phyloP scores from a whole-genome alignment of 2,797 vertebrate species.

The Euphonia xanthogaster region DNA sequence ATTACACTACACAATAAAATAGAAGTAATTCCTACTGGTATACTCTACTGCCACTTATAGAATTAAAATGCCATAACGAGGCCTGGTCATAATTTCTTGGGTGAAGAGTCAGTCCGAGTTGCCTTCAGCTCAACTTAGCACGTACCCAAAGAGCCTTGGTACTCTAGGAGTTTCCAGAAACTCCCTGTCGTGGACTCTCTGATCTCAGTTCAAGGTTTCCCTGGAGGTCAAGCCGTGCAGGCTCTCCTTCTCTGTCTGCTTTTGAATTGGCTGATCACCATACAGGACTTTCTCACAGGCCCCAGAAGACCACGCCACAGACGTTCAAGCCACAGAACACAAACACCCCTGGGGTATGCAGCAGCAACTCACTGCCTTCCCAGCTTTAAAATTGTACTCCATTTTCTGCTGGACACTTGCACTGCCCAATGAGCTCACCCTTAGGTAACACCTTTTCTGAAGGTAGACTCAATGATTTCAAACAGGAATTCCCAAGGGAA shows the following conservation, averaged over 20 bases:
- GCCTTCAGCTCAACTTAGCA: not conserved
- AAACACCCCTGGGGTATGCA: not conserved
- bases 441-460: not conserved
- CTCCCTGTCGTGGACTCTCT: not conserved
- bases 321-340: not conserved
- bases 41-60: not conserved
- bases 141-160: not conserved
- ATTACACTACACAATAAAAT: not conserved
- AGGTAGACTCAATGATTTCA: not conserved
- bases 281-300: rapidly evolving
- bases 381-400: not conserved
- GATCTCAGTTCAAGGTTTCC: not conserved
- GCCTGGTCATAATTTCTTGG: not conserved
- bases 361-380: not conserved
- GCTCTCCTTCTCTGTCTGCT: not conserved
- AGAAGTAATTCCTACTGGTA: not conserved
- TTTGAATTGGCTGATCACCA: not conserved
- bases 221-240: not conserved
- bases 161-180: not conserved
- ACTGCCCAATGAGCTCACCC: not conserved
- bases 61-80: not conserved
- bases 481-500: not conserved
- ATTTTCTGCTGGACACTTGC: not conserved
- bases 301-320: not conserved
- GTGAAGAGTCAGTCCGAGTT: not conserved